These are phyloP conservation scores for Tilapia sparmanii DNA, from an alignment of 2,113 vertebrate genomes.

Conservation along the genomic window DNA sequence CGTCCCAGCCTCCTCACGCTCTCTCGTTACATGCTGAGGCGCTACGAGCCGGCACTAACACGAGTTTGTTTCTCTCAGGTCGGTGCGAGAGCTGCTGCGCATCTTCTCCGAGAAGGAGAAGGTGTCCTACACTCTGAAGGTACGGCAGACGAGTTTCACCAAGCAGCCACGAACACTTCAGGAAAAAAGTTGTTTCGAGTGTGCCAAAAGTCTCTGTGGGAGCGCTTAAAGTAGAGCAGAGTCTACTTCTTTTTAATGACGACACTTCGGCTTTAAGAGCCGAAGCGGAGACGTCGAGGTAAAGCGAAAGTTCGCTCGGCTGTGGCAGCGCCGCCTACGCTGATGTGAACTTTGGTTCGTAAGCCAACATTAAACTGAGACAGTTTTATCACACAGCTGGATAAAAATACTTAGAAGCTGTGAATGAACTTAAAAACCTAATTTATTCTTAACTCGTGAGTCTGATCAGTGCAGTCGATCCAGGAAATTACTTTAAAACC, in stretches of 20 bases:
- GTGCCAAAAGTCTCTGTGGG: neutral
- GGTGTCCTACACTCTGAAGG: neutral
- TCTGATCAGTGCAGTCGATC: no score
- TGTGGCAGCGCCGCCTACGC: no score
- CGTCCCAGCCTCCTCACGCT: neutral
- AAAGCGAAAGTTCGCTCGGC: no score
- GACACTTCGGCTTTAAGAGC: neutral
- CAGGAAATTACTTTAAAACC: no score
- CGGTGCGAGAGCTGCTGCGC: neutral
- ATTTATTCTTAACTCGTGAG: no score
- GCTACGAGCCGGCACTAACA: neutral
- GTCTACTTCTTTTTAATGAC: neutral
- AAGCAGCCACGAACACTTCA: neutral
- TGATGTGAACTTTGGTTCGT: no score
- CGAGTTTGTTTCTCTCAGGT: neutral
- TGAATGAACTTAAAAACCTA: no score
- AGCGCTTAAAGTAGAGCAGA: neutral
- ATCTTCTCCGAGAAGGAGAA: fast-evolving
- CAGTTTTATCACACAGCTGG: no score
- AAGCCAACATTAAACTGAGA: no score
- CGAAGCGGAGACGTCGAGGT: no score
- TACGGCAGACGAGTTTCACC: neutral
- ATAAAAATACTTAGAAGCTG: no score
- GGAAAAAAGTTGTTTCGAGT: neutral
- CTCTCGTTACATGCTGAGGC: neutral